These are phyloP conservation scores for Drepanosiphum platanoidis DNA, from an alignment of 2,888 invertebrate species.

Conservation along the genomic window DNA sequence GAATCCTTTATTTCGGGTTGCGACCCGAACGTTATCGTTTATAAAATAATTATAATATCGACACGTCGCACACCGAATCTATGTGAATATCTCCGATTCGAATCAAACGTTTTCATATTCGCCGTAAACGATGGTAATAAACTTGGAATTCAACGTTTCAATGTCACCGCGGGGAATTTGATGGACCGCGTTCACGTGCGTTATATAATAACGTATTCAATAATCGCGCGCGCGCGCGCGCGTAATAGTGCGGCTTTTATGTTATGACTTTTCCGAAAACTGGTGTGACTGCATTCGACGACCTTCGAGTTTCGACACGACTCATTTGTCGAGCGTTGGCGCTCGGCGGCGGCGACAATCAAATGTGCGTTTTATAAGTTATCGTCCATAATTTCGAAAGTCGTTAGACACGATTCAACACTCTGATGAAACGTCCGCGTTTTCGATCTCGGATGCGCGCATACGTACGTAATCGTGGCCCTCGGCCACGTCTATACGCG, in stretches of 20 bases:
- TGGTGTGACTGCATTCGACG: not conserved
- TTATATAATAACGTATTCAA: not conserved
- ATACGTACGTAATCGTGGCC: not conserved
- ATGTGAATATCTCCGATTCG: not conserved
- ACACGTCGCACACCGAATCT: not conserved
- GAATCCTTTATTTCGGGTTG: too few species aligned
- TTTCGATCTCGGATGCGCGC: not conserved
- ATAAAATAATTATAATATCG: not conserved
- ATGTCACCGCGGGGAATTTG: not conserved
- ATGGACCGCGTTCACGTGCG: not conserved
- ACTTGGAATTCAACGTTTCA: not conserved
- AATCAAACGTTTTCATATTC: not conserved
- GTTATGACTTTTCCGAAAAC: constrained; percentile 4
- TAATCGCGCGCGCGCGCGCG: not conserved
- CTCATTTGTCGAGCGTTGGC: not conserved
- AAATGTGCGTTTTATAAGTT: too few species aligned
- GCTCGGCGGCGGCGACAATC: not conserved
- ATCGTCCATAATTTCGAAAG: not conserved
- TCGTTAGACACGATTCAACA: not conserved
- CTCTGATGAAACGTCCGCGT: not conserved
- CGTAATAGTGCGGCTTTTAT: not conserved
- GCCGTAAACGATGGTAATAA: not conserved
- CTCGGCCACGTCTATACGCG: not conserved
- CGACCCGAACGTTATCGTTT: too few species aligned
- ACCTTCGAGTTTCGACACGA: not conserved